Base-by-base conservation (phyloP, 2,113 vertebrate species). In the Hippoglossus stenolepis region DNA sequence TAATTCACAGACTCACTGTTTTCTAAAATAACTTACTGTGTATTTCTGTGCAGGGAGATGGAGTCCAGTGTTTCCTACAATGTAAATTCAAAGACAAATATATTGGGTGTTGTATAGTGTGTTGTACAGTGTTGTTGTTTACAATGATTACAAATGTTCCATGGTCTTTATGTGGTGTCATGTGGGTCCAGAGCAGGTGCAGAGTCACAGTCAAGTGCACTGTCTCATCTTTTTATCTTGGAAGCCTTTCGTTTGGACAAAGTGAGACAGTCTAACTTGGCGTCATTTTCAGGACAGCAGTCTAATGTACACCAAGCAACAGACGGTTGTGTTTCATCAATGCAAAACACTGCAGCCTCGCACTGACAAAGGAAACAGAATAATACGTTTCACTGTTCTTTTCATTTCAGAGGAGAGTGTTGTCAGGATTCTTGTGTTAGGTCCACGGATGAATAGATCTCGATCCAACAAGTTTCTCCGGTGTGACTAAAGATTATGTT, bases 151-250 rank as follows among this genome's bases (percentile, higher is more conserved):
- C 43, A 2, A 45, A 45, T 12, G 43, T 13, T 45, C 43, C 1
- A 12, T 45, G 43, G 9, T 45, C 43, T 45, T 45, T 14, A 45
- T 45, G 28, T 31, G 43, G 12, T 45, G 12, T 45, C 43, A 15
- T 13, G 11, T 45, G 43, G 43, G 43, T 45, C 43, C 43, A 15
- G 43, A 45, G 43, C 14, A 45, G 35, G 2, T 38, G 35, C 35
- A 10, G 35, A 38, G 35, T 38, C 35, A 38, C 35, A 38, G 35
- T 38, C 8, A 38, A 38, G 35, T 45, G 3, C 43, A 45, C 14
- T 53, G 20, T 38, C 35, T 38, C 40, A 60, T 64, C 20, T 58
- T 64, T 80, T 72, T 69, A 61, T n/a, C 40, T 57, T 47, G 53
- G 47, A 20, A 75, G 12, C 11, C 31, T 75, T 68, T 75, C 51